Base-by-base conservation (phyloP, 2,888 invertebrate species). In the Troides helena region DNA sequence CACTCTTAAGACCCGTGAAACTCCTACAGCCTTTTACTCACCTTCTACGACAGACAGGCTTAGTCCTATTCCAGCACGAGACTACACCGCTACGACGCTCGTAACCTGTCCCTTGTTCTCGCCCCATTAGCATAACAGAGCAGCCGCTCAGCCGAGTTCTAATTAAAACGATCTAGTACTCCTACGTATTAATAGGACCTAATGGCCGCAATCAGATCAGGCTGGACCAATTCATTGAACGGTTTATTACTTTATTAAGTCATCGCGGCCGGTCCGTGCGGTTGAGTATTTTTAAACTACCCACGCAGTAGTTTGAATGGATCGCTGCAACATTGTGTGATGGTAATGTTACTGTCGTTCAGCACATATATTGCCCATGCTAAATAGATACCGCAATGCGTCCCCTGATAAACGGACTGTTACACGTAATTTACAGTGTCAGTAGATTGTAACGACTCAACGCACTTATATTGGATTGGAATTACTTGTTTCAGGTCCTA, bases 311-410 rank as follows among this genome's bases (percentile, higher is more conserved):
- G 66, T 72, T 71, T 56, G 23, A 57, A 65, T 63, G 69, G 63
- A 69, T 60, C 50, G 25, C 67, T 67, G 57, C 61, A 74, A 73
- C 76, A 76, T 72, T 80, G 80, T 78, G 76, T 72, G 68, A 72
- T 76, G 62, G 71, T 77, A 78, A 80, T 75, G 74, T 76, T 30
- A 69, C 71, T 53, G 74, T 72, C 73, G 76, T 18, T 78, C 76
- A 77, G 75, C 53, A 18, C n/a, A 53, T 18, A 75, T 76, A 80
- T 79, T 80, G 76, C 73, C 73, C 75, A 76, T 75, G 75, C 70
- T 71, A 76, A 75, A 74, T 76, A 73, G 75, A 72, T 70, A 65
- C 67, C 30, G 59, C 59, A 67, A 60, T 70, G 43, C 57, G 25
- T 18, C 25, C 46, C 59, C 60, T 65, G 69, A 64, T 58, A 67